These are phyloP conservation scores for Ectobius pallidus DNA, from an alignment of 2,888 invertebrate genomes.

Conservation along the genomic window DNA sequence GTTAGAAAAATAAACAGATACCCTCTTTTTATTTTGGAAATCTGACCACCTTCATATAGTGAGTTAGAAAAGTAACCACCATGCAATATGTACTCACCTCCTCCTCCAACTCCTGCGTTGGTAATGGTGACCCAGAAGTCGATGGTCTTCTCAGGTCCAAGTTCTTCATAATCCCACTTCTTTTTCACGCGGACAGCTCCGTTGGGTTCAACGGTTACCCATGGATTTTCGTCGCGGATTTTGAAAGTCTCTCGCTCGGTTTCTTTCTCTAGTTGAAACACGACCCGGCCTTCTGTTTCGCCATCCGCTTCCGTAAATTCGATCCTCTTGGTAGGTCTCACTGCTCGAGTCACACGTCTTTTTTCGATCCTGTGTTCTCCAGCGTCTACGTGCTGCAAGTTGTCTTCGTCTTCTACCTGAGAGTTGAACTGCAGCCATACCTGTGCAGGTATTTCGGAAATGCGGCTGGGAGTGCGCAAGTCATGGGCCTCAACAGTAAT, in stretches of 20 bases:
- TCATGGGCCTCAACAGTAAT: slow-evolving; percentile 85
- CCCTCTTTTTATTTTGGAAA: no score
- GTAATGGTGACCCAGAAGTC: slow-evolving; percentile 96
- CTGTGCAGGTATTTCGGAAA: slow-evolving; percentile 72
- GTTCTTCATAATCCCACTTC: slow-evolving; percentile 96
- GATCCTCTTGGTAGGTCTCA: slow-evolving; percentile 92
- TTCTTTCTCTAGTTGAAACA: slow-evolving; percentile 90
- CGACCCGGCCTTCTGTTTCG: slow-evolving; percentile 83
- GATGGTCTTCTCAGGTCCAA: slow-evolving; percentile 92
- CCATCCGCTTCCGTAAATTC: slow-evolving; percentile 93
- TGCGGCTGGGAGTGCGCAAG: slow-evolving; percentile 73
- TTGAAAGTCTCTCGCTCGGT: slow-evolving; percentile 92
- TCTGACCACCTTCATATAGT: no score
- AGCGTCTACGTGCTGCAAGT: slow-evolving; percentile 53
- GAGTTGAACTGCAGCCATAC: slow-evolving; percentile 74
- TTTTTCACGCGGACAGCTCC: slow-evolving; percentile 92
- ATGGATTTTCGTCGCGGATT: slow-evolving; percentile 90
- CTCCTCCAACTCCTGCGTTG: slow-evolving; percentile 88
- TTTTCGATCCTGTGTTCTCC: slow-evolving; percentile 64
- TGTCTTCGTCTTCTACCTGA: slow-evolving; percentile 58
- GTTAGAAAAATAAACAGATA: no score
- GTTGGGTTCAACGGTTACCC: slow-evolving; percentile 91
- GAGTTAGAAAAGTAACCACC: no score
- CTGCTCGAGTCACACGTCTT: slow-evolving; percentile 83
- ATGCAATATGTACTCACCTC: slow-evolving; percentile 73